A percentile compares a stretch with the other conserved stretches of the same genome.
Evolutionary conservation across 2,888 invertebrate genomes (phyloP).

Genomic region (Tupiocoris notatus): DNA sequence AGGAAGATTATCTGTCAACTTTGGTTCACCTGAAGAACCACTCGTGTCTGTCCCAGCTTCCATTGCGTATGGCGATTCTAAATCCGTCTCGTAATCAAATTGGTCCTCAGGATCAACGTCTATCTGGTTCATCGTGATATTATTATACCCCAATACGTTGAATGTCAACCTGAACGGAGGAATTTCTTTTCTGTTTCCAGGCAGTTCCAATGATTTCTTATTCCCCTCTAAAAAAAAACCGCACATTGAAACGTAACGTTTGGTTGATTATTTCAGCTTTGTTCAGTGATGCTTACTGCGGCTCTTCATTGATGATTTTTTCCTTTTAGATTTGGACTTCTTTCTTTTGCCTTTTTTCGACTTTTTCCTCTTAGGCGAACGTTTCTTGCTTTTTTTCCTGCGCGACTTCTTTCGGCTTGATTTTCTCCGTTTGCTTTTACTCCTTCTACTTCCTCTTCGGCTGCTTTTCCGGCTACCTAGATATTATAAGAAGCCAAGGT

Average conservation of each 20-base stretch:
- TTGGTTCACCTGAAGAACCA: slow-evolving; percentile 4
- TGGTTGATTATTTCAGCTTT: no score
- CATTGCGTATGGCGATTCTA: background rate
- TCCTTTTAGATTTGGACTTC: slow-evolving; percentile 3
- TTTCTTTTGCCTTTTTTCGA: background rate
- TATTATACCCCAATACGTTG: slow-evolving; percentile 26
- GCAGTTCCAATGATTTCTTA: background rate
- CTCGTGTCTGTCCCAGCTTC: no score
- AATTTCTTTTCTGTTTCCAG: slow-evolving; percentile 31
- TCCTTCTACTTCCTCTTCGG: background rate
- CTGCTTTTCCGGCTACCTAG: no score
- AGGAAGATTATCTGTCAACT: no score
- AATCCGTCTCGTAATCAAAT: background rate
- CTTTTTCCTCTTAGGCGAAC: background rate
- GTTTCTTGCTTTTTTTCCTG: slow-evolving; percentile 4
- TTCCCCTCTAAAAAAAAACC: no score
- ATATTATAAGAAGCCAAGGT: no score
- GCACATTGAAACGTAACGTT: no score
- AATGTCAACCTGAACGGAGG: slow-evolving; percentile 33
- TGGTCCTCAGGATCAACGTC: slow-evolving; percentile 30
- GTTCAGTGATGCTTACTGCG: no score
- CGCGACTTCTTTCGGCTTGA: background rate
- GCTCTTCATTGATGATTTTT: background rate
- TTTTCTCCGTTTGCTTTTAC: background rate
- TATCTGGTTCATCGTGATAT: slow-evolving; percentile 33